Conservation (phyloP, 2,888 invertebrate species). For the Fissipunctia ypsillon region DNA sequence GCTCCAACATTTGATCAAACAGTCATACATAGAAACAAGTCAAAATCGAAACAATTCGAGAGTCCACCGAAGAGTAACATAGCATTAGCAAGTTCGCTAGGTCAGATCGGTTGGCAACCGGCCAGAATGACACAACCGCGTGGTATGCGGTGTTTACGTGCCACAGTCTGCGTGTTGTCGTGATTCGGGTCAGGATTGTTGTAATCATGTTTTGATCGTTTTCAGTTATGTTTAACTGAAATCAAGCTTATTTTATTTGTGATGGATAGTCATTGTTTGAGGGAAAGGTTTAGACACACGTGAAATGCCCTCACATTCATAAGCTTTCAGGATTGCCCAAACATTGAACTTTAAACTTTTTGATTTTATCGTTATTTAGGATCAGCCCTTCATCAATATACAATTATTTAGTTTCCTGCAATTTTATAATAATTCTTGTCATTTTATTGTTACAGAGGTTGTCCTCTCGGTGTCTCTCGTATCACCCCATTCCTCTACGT, state of each 20-base stretch:
- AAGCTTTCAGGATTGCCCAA: neutral
- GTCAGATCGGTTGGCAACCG: slow-evolving; percentile 81
- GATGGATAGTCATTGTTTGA: neutral
- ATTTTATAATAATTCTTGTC: neutral
- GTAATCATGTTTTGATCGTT: slow-evolving; percentile 65
- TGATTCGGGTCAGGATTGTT: slow-evolving; percentile 72
- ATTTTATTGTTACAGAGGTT: slow-evolving; percentile 78
- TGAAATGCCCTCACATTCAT: neutral
- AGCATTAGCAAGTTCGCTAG: slow-evolving; percentile 81
- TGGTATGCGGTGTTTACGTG: slow-evolving; percentile 87
- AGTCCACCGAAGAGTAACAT: slow-evolving; percentile 61
- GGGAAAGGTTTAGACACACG: neutral
- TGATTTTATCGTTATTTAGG: neutral
- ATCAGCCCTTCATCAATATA: neutral
- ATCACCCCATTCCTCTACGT: slow-evolving; percentile 94
- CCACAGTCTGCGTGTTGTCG: slow-evolving; percentile 78
- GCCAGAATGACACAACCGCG: slow-evolving; percentile 86
- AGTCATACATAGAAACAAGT: slow-evolving; percentile 16
- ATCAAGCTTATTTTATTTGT: slow-evolving; percentile 38
- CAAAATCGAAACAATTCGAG: slow-evolving; percentile 40
- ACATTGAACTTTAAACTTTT: neutral
- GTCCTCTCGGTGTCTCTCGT: slow-evolving; percentile 92
- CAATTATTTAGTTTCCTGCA: neutral
- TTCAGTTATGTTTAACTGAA: slow-evolving; percentile 50
- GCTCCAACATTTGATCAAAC: neutral